Base-by-base conservation (phyloP, 2,113 vertebrate genomes). In the Caranx ignobilis region DNA sequence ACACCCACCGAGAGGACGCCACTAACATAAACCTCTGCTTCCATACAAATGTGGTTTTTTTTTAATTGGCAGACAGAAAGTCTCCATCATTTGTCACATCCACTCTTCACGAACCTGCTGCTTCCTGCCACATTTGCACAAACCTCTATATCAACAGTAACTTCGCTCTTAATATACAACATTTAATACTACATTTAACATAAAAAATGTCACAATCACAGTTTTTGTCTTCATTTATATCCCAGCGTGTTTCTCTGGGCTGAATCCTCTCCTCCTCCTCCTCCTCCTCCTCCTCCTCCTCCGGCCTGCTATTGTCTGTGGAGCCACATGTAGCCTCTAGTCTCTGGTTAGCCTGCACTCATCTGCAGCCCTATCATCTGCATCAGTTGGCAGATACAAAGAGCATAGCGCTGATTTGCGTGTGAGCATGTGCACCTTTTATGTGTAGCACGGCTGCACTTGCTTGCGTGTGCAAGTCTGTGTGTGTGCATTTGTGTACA, bases 371-470 rank as follows among this genome's bases (percentile, higher is more conserved):
- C 82, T 68, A 89, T 94, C 91, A 90, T 93, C 88, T 94, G 93
- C 92, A 93, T 95, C 91, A 90, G 61, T 94, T 93, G 91, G 88
- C 91, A 90, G 75, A 91, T 89, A 94, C 92, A 92, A 93, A 92
- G 89, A 90, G 80, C 87, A 70, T 2, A 61, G 78, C 32, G 55
- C 83, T 71, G 85, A 75, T 92, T 87, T 89, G 86, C 78, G 70
- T 84, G 92, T 83, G 89, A 80, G 77, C 85, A 86, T 91, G 86
- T 89, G 80, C 45, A 57, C 73, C 76, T 87, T 89, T 82, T 83
- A 83, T 89, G 77, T 86, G 84, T 57, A 50, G 73, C 82, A 35
- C 64, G 52, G 39, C 62, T 85, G 67, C 69, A 73, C 81, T 81
- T 70, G 73, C 72, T 59, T 26, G 66, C 50, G 54, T 69, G 59